Evolutionary conservation across 2,797 vertebrate genomes (phyloP).

Genomic region (Mormyrops attenuatus): DNA sequence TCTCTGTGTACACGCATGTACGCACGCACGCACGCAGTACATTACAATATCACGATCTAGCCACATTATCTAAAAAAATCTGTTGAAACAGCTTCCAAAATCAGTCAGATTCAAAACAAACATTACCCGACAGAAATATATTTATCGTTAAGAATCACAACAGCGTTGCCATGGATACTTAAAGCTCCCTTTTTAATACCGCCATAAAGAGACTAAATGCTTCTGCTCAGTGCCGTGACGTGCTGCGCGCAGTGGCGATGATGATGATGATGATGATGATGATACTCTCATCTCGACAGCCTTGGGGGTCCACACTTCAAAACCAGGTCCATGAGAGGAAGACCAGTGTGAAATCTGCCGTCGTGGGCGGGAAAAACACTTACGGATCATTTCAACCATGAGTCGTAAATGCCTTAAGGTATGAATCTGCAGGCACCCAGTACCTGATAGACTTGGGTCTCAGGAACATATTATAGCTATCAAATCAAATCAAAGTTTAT

Average conservation of each 20-base stretch:
- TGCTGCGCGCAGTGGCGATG: no score
- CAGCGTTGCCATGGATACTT: background rate
- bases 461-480: background rate
- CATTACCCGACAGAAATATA: background rate
- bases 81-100: background rate
- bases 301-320: background rate
- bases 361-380: background rate
- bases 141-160: slow-evolving; percentile 5
- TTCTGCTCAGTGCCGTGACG: background rate
- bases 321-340: background rate
- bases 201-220: background rate
- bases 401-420: background rate
- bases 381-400: background rate
- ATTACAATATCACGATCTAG: background rate
- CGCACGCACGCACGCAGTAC: background rate
- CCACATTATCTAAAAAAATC: background rate
- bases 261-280: no score
- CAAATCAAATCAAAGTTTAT: background rate
- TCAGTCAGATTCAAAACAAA: background rate
- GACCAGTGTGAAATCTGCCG: background rate
- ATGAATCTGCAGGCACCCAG: background rate
- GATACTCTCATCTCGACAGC: background rate
- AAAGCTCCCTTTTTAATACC: background rate
- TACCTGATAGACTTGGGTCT: background rate
- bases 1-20: background rate